Base-by-base conservation (phyloP, 2,797 vertebrate species). In the Enteromius radiatus region DNA sequence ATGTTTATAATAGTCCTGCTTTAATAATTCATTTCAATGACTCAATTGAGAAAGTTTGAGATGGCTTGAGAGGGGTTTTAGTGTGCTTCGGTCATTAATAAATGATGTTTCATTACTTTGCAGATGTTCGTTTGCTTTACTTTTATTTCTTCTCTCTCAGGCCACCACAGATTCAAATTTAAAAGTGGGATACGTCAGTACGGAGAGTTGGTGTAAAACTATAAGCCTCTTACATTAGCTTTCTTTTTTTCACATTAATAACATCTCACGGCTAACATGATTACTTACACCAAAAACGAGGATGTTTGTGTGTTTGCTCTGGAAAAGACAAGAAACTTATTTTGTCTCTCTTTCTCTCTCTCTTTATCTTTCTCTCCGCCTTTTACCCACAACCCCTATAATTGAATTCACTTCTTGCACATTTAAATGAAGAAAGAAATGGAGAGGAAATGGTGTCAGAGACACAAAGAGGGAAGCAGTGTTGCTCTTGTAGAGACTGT, bases 381-480 rank as follows among this genome's bases (percentile, higher is more conserved):
- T 73, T 38, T 36, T 75, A 74, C 63, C 33, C 33, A 83, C 75
- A 70, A 52, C 67, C 84, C 52, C 71, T 73, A 28, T 75, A 93
- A 94, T 93, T 94, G 92, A 94, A 93, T 95, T 92, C 87, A 90
- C 89, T 94, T 94, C 92, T 92, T 78, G 56, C 91, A 91, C 89
- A 93, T 95, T 95, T 92, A 93, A 94, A 94, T 95, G 93, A 94
- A 92, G 87, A 89, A 92, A 90, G 90, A 93, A 94, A 94, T 91
- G 89, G 89, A 90, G 89, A 94, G 92, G 93, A 94, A 94, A 94
- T 95, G 88, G 92, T 92, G 92, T 94, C 92, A 93, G 91, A 93
- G 82, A 80, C 85, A 86, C 88, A 87, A 86, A 85, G 45, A 33
- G 78, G 83, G 88, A 94, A 95, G 93, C 93, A 90, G 94, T 94